These are phyloP conservation scores for Drosophila malerkotliana DNA, from an alignment of 1,140 invertebrate genomes.

Conservation along the genomic window DNA sequence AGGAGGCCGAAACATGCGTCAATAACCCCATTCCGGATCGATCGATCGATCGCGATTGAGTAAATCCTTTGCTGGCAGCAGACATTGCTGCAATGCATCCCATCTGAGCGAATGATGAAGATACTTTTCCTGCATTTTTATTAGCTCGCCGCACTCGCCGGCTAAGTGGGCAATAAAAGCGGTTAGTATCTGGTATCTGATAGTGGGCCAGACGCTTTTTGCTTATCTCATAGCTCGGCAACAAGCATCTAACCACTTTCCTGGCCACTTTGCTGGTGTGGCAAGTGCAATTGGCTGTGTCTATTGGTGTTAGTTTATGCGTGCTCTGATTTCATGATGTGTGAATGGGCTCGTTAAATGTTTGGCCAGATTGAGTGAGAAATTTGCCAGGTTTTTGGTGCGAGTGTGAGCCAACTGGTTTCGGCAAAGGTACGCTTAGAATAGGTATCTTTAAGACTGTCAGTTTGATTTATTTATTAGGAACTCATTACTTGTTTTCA, in stretches of 20 bases:
- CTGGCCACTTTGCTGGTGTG: constrained; percentile 28
- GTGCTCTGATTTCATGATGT: constrained; percentile 50
- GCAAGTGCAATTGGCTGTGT: constrained; percentile 33
- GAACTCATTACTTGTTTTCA: neutral
- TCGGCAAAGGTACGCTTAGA: constrained; percentile 11
- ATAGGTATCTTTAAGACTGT: neutral
- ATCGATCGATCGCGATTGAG: constrained; percentile 40
- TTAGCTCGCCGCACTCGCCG: constrained; percentile 10
- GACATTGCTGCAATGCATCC: constrained; percentile 17
- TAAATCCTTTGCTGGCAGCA: constrained; percentile 39
- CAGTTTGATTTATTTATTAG: constrained; percentile 17
- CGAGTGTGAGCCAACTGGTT: constrained; percentile 7
- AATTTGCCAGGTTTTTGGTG: constrained; percentile 35
- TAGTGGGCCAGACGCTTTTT: constrained; percentile 34
- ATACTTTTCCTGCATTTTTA: constrained; percentile 59
- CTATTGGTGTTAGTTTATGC: constrained; percentile 58
- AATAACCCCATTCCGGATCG: constrained; percentile 68
- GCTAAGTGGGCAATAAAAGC: constrained; percentile 46
- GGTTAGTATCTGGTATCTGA: constrained; percentile 41
- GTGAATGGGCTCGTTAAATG: constrained; percentile 49
- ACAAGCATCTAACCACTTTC: constrained; percentile 55
- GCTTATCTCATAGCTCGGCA: constrained; percentile 45
- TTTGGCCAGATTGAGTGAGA: constrained; percentile 27
- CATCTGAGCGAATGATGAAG: constrained; percentile 38
- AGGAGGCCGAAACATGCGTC: constrained; percentile 67